phyloP scores from a whole-genome alignment of 2,113 vertebrate genomes.

The Hippocampus comes region DNA sequence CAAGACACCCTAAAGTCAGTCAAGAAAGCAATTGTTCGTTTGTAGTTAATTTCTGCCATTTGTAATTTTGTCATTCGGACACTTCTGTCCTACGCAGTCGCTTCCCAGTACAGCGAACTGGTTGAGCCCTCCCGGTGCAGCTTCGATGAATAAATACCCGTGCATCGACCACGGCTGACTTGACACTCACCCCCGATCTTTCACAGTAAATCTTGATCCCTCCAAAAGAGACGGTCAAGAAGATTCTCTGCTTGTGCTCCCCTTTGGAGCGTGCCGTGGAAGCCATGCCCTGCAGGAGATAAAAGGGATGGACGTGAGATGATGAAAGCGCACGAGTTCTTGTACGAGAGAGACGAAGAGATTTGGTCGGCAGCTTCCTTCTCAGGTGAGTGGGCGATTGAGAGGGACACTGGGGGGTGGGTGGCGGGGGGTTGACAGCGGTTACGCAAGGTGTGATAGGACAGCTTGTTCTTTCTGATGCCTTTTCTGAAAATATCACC shows the following conservation, averaged over 20 bases:
- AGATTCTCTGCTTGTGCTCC: conserved; percentile 96
- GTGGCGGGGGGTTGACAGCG: conserved; percentile 31
- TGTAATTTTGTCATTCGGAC: no score
- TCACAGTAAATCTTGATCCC: conserved; percentile 99
- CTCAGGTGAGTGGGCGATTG: conserved; percentile 50
- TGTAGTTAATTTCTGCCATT: no score
- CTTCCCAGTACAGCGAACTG: conserved; percentile 41
- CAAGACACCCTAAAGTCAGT: not conserved
- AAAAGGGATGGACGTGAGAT: conserved; percentile 40
- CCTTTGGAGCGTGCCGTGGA: conserved; percentile 94
- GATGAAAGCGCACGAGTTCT: conserved; percentile 43
- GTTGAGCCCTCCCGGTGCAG: conserved; percentile 13
- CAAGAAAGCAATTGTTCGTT: no score
- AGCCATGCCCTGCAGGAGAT: conserved; percentile 84
- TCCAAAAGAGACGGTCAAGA: conserved; percentile 94
- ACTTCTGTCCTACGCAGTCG: not conserved
- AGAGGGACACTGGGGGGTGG: not conserved
- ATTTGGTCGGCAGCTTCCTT: conserved; percentile 2
- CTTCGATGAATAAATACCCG: conserved; percentile 2
- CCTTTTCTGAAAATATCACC: conserved; percentile 38
- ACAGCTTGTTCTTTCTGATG: conserved; percentile 54
- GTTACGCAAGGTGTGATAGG: conserved; percentile 58
- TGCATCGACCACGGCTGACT: not conserved
- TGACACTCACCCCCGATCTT: conserved; percentile 92
- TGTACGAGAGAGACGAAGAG: conserved; percentile 19